Percentiles rank a stretch among this genome's conserved stretches.
Evolutionary conservation across 2,113 vertebrate genomes (phyloP).

Genomic region (Scytalopus superciliaris): DNA sequence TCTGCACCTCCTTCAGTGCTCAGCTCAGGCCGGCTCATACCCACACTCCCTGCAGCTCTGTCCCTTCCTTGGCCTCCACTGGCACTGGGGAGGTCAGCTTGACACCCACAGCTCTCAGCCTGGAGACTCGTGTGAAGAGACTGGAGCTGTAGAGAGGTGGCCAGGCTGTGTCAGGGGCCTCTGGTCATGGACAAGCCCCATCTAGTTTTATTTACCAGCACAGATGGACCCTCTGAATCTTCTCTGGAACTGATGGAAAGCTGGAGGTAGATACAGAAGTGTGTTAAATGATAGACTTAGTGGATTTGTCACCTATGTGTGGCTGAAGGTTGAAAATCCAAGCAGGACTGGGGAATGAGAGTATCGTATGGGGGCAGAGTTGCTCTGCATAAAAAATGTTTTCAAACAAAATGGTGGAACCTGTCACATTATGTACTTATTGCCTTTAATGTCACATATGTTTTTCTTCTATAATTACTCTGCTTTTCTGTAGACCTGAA

Average conservation of each 20-base stretch:
- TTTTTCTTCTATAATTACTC: not conserved
- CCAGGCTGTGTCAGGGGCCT: not conserved
- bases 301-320: not conserved
- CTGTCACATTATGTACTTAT: not conserved
- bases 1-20: not conserved
- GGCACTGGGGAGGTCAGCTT: not conserved
- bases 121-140: not conserved
- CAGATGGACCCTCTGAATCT: not conserved
- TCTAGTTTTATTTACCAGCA: not conserved
- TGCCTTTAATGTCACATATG: not conserved
- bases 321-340: not conserved
- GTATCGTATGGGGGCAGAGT: not conserved
- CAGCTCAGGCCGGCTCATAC: not conserved
- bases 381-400: not conserved
- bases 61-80: not conserved
- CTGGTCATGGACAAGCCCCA: not conserved
- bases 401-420: not conserved
- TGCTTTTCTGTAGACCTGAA: not conserved
- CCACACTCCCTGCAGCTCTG: not conserved
- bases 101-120: not conserved
- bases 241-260: not conserved
- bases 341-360: not conserved
- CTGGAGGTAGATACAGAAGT: not conserved
- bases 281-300: not conserved
- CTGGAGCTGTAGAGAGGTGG: not conserved